Conservation (phyloP, 2,113 vertebrate species). For the Myiagra hebetior region DNA sequence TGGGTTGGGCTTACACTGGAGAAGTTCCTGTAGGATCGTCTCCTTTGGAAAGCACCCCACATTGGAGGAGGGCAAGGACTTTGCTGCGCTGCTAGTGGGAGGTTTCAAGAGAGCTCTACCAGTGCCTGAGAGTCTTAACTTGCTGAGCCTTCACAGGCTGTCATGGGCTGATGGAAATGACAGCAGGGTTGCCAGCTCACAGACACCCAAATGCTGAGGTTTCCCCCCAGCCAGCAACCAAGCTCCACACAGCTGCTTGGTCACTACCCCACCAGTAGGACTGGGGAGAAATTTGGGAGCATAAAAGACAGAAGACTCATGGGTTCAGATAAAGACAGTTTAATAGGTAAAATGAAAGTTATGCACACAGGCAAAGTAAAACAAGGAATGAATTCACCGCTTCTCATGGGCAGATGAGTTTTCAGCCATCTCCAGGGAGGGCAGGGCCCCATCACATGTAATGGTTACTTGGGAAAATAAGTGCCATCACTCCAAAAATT, state of each 20-base stretch:
- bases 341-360: neutral
- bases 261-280: neutral
- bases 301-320: neutral
- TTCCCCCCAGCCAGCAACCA: neutral
- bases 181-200: neutral
- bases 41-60: rapidly evolving
- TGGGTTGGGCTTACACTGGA: rapidly evolving
- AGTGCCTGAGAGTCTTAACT: neutral
- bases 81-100: neutral
- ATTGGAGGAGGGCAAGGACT: neutral
- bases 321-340: neutral
- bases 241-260: neutral
- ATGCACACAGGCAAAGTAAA: neutral
- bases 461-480: neutral
- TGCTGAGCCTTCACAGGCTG: neutral
- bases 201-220: neutral
- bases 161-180: neutral
- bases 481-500: neutral
- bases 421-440: neutral
- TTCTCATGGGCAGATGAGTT: too few relatives aligned
- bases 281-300: neutral
- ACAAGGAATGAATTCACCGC: neutral
- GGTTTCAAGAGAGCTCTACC: neutral
- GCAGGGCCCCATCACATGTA: rapidly evolving
- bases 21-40: neutral